phyloP scores from a whole-genome alignment of 2,888 invertebrate species.

The Clostera curtula region DNA sequence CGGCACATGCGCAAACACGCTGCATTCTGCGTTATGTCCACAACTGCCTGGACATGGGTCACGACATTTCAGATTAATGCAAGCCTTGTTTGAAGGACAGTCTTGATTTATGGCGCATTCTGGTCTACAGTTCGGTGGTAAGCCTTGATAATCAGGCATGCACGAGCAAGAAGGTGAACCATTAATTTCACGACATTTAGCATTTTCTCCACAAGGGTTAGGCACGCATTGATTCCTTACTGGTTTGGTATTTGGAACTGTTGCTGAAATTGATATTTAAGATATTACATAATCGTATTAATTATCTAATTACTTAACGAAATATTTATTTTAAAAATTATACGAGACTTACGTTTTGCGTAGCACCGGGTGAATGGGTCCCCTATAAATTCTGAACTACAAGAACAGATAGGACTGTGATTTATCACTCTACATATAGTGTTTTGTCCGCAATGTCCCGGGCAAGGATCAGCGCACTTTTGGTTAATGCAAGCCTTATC shows the following conservation, averaged over 20 bases:
- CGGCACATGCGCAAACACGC: constrained; percentile 80
- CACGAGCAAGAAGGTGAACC: constrained; percentile 80
- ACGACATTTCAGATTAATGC: constrained; percentile 81
- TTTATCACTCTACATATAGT: constrained; percentile 83
- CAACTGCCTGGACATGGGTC: constrained; percentile 85
- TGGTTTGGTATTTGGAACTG: constrained; percentile 42
- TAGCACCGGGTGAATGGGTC: constrained; percentile 82
- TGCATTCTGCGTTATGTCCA: constrained; percentile 77
- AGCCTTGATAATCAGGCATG: constrained; percentile 77
- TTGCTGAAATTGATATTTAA: constrained; percentile 34
- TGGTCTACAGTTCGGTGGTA: constrained; percentile 82
- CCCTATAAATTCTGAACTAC: constrained; percentile 76
- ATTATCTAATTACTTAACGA: constrained; percentile 1
- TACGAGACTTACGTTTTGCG: constrained; percentile 55
- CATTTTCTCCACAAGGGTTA: constrained; percentile 80
- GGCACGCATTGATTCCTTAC: constrained; percentile 79
- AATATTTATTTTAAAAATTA: neutral
- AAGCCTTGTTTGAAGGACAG: constrained; percentile 81
- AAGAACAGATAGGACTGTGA: constrained; percentile 87
- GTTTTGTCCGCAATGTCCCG: constrained; percentile 80
- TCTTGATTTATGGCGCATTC: constrained; percentile 84
- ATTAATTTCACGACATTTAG: constrained; percentile 77
- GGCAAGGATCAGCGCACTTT: constrained; percentile 86
- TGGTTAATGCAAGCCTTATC: constrained; percentile 84
- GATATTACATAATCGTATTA: neutral